Evolutionary conservation across 2,113 vertebrate genomes (phyloP).

Genomic region (Vombatus ursinus): DNA sequence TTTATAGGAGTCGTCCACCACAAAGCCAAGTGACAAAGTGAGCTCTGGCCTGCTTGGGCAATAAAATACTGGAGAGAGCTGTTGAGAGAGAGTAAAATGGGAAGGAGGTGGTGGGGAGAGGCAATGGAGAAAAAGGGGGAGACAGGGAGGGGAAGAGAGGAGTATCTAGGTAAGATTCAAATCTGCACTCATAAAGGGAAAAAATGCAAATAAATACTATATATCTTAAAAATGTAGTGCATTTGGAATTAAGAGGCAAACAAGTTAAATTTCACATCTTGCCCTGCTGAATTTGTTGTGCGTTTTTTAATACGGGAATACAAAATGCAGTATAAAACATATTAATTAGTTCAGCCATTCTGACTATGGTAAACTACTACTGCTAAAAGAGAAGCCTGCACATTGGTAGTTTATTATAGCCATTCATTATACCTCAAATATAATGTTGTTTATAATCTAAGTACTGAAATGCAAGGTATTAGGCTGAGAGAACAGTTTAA

Average conservation of each 20-base stretch:
- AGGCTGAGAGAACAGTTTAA: background rate
- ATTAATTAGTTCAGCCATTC: conserved; percentile 25
- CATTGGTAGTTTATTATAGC: background rate
- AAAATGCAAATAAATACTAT: conserved; percentile 42
- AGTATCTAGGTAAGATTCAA: conserved; percentile 33
- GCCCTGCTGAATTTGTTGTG: background rate
- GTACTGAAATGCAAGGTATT: background rate
- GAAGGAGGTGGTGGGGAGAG: background rate
- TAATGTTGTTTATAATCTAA: background rate
- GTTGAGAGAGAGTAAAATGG: conserved; percentile 31
- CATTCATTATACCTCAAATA: conserved; percentile 9
- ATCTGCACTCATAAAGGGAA: background rate
- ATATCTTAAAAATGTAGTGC: conserved; percentile 23
- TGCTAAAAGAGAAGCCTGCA: conserved; percentile 1
- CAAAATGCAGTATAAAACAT: conserved; percentile 8
- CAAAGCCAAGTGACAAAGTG: conserved; percentile 47
- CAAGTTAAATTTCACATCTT: conserved; percentile 13
- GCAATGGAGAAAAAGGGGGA: background rate
- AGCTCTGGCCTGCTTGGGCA: conserved; percentile 18
- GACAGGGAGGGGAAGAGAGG: background rate
- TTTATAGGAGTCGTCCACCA: conserved; percentile 15
- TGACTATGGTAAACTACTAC: background rate
- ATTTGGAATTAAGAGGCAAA: background rate
- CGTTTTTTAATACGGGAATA: background rate
- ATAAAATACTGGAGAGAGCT: conserved; percentile 60